Percentiles rank a stretch among this genome's conserved stretches.
phyloP scores from a whole-genome alignment of 1,140 invertebrate genomes.

The Schlechtendalia chinensis region DNA sequence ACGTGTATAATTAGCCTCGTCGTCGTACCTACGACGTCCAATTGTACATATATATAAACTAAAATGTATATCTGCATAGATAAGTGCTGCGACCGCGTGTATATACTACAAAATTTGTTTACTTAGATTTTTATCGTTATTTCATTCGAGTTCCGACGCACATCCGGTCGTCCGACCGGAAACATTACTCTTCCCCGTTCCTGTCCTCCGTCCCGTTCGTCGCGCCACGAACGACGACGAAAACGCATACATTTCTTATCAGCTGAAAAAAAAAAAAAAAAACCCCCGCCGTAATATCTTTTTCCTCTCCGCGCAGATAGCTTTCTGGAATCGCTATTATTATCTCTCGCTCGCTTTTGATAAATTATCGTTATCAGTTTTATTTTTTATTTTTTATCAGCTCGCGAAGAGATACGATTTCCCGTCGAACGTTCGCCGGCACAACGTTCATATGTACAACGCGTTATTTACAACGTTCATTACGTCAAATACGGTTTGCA shows the following conservation, averaged over 20 bases:
- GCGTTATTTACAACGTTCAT: too few species aligned
- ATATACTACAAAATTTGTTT: constrained; percentile 31
- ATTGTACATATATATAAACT: neutral
- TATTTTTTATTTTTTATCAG: constrained; percentile 29
- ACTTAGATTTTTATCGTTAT: constrained; percentile 25
- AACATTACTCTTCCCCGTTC: constrained; percentile 15
- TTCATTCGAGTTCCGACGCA: constrained; percentile 37
- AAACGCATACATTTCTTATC: constrained; percentile 37
- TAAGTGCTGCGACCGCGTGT: neutral
- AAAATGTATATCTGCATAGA: constrained; percentile 29
- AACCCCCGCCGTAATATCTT: constrained; percentile 30
- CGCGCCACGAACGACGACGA: neutral
- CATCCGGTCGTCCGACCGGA: constrained; percentile 45
- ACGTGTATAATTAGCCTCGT: too few species aligned
- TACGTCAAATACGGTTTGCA: too few species aligned
- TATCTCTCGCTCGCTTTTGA: constrained; percentile 23
- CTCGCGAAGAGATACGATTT: constrained; percentile 9
- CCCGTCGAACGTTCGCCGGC: constrained; percentile 20
- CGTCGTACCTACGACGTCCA: too few species aligned
- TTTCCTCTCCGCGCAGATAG: constrained; percentile 42
- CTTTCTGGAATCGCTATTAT: constrained; percentile 45
- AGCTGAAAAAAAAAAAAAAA: constrained; percentile 15
- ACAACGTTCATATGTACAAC: too few species aligned
- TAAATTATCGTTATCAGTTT: constrained; percentile 47
- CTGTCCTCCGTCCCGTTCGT: too few species aligned